Percentiles rank a stretch among this genome's conserved stretches.
These are phyloP conservation scores for Tipula confusa DNA, from an alignment of 2,888 invertebrate species.

Conservation along the genomic window DNA sequence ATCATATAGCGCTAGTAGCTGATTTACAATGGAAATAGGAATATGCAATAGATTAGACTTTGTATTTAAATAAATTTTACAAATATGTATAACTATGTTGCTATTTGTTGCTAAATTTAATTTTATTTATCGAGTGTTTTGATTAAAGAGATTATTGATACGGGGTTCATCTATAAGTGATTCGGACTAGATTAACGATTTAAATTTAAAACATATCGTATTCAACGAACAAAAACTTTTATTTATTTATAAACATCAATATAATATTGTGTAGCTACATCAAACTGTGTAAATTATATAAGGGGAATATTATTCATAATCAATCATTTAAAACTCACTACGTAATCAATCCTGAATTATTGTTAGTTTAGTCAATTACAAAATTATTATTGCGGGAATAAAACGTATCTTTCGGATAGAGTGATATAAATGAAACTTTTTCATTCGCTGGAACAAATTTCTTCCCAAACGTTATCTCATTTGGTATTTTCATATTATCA, in stretches of 20 bases:
- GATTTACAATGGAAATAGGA: constrained; percentile 59
- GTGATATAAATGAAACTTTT: background rate
- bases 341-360: background rate
- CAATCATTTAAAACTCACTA: background rate
- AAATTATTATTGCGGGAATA: background rate
- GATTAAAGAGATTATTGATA: no score
- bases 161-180: no score
- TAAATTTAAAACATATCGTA: no score
- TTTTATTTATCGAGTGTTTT: background rate
- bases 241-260: no score
- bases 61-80: background rate
- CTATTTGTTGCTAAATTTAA: background rate
- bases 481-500: background rate
- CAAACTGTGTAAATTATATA: background rate
- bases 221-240: no score
- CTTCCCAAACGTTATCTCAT: constrained; percentile 33
- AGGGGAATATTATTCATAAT: background rate
- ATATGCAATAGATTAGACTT: background rate
- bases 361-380: background rate
- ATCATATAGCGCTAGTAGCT: constrained; percentile 85
- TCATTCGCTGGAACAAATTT: constrained; percentile 33
- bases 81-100: background rate
- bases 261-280: background rate
- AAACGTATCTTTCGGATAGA: background rate
- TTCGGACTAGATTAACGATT: no score